Evolutionary conservation across 1,140 invertebrate species (phyloP), one percentile per base, ranked within the genome.

Genomic region (Dinoponera quadriceps): DNA sequence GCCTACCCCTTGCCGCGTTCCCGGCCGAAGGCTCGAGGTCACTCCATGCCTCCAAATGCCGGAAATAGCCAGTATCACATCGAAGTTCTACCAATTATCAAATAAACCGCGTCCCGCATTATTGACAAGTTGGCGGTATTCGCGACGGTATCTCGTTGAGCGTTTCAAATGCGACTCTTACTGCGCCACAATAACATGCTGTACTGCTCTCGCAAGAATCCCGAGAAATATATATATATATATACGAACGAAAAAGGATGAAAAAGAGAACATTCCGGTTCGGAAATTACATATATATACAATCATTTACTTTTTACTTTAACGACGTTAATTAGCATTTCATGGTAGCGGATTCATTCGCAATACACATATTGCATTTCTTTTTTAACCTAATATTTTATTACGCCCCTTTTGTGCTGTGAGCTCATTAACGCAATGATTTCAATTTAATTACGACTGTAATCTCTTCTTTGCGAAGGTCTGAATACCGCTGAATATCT

Each of bases 31-130:
- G 65, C 65, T 71, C 48, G 75, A 71, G 75, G 22, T 80, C 54
- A 69, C 33, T 80, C 65, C 33, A 80, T 22, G 75, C n/a, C n/a
- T n/a, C n/a, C n/a, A 69, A 78, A 57, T 29, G 49, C 33, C 63
- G 49, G 62, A 78, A 68, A 68, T 78, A 78, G 62, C 62, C 18
- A 49, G 18, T 69, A 44, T 57, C 22, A 78, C 55, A 66, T 81
- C 29, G 44, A 18, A 49, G 13, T n/a, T 29, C 13, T 20, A 75
- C n/a, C 49, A 71, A 75, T 75, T 65, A 65, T 77, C 27, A 68
- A 65, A 57, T 80, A 48, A 80, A 57, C n/a, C 25, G 29, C 20
- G 16, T 44, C n/a, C 5, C 3, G 9, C 22, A 57, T 48, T 54
- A 55, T 18, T 3, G 2, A 44, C n/a, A 22, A 22, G 20, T 0